These are phyloP conservation scores for Phataginus tricuspis DNA, from an alignment of 2,797 vertebrate species.

Conservation along the genomic window DNA sequence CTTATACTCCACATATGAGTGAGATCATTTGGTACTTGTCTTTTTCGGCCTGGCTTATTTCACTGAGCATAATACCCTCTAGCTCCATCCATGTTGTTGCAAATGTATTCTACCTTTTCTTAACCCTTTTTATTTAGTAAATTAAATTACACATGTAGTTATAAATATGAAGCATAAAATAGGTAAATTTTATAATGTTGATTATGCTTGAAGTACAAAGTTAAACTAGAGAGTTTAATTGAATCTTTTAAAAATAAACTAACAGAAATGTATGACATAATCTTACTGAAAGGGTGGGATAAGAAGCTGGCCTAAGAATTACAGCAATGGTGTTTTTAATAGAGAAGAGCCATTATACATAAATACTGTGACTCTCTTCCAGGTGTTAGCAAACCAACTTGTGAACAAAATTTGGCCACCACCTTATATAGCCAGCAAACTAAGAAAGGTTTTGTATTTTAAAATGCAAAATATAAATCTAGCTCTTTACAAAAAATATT, in stretches of 20 bases:
- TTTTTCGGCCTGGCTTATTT: too few species aligned
- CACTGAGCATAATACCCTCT: too few species aligned
- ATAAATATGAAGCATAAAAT: background rate
- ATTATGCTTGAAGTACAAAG: background rate
- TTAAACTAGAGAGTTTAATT: background rate
- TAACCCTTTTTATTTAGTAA: background rate
- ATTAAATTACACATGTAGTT: background rate
- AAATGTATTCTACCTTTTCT: background rate
- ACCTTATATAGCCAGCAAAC: background rate
- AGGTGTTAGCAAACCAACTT: background rate
- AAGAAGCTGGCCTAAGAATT: background rate
- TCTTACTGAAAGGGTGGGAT: background rate
- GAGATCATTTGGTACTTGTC: too few species aligned
- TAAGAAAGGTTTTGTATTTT: background rate
- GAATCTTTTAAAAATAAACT: background rate
- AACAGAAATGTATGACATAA: background rate
- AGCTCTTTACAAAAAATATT: background rate
- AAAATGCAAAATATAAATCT: background rate
- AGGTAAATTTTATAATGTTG: background rate
- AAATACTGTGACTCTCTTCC: background rate
- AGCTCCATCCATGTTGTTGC: too few species aligned
- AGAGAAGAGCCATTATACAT: background rate
- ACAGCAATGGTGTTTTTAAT: background rate
- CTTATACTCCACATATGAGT: too few species aligned
- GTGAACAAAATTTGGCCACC: background rate